Evolutionary conservation across 92 coral and sea anemone genomes (phyloP).

Genomic region (Siderastrea radians): DNA sequence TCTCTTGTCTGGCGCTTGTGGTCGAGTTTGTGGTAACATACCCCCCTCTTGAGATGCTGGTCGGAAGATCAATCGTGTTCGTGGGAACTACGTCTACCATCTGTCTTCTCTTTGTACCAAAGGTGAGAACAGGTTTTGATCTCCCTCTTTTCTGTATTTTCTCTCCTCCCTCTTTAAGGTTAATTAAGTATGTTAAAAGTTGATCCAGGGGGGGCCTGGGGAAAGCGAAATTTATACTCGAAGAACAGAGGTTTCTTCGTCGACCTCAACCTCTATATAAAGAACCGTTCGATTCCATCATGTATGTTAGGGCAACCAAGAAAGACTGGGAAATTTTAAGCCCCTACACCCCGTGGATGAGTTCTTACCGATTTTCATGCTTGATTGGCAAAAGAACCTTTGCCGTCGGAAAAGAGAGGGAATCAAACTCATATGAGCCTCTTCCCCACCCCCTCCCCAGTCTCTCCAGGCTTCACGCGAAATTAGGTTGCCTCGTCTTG

Average conservation of each 20-base stretch:
- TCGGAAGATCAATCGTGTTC: conserved; percentile 61
- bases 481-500: no score
- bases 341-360: background rate
- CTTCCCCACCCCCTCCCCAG: no score
- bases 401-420: background rate
- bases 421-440: background rate
- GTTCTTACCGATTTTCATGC: background rate
- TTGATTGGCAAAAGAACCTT: background rate
- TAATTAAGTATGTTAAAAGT: background rate
- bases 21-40: conserved; percentile 56
- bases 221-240: no score
- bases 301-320: no score
- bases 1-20: conserved; percentile 74
- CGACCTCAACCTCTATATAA: no score
- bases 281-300: no score
- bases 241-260: no score
- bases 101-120: conserved; percentile 78
- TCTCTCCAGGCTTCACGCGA: no score
- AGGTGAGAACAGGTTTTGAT: conserved; percentile 57
- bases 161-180: background rate
- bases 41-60: conserved; percentile 48
- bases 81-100: conserved; percentile 82
- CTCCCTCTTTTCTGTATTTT: no score
- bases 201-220: no score
- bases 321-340: no score